Percentiles rank a stretch among this genome's conserved stretches.
Evolutionary conservation across 2,888 invertebrate species (phyloP).

Genomic region (Gymnocheta viridis): DNA sequence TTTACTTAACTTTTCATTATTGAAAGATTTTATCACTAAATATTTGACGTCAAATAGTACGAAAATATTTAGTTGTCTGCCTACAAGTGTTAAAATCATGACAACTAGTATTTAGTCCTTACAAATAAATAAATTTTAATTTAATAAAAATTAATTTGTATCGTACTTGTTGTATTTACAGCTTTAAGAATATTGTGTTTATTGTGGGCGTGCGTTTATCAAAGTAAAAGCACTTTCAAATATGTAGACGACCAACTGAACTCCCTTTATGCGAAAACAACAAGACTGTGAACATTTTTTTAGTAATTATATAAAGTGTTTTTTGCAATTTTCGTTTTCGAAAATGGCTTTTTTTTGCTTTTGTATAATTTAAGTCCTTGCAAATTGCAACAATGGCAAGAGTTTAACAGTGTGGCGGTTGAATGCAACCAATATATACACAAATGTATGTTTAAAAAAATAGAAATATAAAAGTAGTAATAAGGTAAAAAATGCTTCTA

Average conservation of each 20-base stretch:
- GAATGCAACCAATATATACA: too few relatives aligned
- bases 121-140: neutral
- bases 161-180: neutral
- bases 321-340: constrained; percentile 19
- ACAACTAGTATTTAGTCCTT: neutral
- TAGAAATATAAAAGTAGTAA: too few relatives aligned
- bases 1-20: neutral
- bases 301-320: constrained; percentile 49
- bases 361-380: constrained; percentile 18
- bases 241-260: neutral
- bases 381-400: constrained; percentile 23
- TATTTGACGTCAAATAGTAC: constrained; percentile 33
- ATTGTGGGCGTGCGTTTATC: neutral
- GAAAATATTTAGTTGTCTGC: neutral
- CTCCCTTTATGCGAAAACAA: neutral
- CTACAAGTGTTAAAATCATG: neutral
- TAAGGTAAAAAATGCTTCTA: too few relatives aligned
- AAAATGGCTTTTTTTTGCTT: constrained; percentile 3
- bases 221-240: constrained; percentile 2
- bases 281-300: constrained; percentile 37
- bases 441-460: neutral
- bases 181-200: neutral
- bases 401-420: constrained; percentile 4
- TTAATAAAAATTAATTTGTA: neutral
- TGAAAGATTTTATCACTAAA: constrained; percentile 6